Conservation (phyloP, 2,888 invertebrate genomes). For the Lithophane ornitopus region DNA sequence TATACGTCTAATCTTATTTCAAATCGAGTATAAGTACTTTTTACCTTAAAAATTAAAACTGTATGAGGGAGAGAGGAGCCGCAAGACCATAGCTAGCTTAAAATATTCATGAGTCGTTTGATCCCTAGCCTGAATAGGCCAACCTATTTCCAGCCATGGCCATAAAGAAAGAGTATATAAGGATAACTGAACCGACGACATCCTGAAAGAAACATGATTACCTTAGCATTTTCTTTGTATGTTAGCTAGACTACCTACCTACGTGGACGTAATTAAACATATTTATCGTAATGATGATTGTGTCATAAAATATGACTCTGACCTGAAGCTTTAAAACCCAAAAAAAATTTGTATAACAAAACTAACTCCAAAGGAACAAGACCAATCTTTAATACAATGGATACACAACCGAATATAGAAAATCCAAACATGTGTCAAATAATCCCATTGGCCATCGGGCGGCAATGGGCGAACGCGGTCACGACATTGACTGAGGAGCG, state of each 20-base stretch:
- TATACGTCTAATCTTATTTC: too few relatives aligned
- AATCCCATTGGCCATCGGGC: slow-evolving; percentile 74
- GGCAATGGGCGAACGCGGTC: slow-evolving; percentile 68
- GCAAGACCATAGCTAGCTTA: slow-evolving; percentile 28
- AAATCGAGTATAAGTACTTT: too few relatives aligned
- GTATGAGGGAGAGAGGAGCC: neutral
- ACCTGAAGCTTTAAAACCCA: neutral
- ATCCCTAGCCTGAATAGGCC: slow-evolving; percentile 42
- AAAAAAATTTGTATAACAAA: neutral
- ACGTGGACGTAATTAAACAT: neutral
- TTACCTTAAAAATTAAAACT: slow-evolving; percentile 13
- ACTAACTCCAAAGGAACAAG: slow-evolving; percentile 1
- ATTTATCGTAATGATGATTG: neutral
- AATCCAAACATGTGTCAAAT: slow-evolving; percentile 78
- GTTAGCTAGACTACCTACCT: neutral
- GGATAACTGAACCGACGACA: slow-evolving; percentile 1
- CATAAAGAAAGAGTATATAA: slow-evolving; percentile 1
- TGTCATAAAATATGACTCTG: neutral
- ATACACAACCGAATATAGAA: slow-evolving; percentile 51
- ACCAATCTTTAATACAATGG: slow-evolving; percentile 10
- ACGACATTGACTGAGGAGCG: slow-evolving; percentile 80
- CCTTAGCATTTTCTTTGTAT: neutral
- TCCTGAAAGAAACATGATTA: slow-evolving; percentile 20
- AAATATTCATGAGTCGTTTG: slow-evolving; percentile 52
- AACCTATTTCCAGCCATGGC: slow-evolving; percentile 31